Evolutionary conservation across 64 coral and sea anemone species (phyloP).

Genomic region (Hydrozoanthus tunicans): DNA sequence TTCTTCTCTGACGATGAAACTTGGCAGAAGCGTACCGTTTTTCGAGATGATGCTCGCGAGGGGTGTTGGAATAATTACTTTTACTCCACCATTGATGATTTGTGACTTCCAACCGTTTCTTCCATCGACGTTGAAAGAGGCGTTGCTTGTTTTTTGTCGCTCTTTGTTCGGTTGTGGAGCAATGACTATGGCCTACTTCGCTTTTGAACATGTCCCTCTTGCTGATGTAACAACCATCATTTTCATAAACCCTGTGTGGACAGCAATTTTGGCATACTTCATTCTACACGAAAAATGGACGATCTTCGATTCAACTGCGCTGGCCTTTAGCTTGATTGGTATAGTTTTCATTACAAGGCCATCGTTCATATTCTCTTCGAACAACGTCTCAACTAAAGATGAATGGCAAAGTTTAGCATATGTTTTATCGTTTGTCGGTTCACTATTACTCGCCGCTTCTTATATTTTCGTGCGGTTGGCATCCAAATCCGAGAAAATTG

Average conservation of each 20-base stretch:
- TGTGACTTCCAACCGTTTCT: not conserved
- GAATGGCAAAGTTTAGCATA: too few species aligned
- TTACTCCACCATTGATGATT: not conserved
- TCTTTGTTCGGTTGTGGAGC: not conserved
- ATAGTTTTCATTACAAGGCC: too few species aligned
- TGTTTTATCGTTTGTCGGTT: too few species aligned
- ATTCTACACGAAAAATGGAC: too few species aligned
- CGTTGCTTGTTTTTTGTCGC: not conserved
- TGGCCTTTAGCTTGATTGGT: too few species aligned
- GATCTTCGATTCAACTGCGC: too few species aligned
- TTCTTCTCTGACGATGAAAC: not conserved
- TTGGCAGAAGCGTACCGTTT: not conserved
- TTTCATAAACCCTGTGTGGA: not conserved
- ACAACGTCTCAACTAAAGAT: too few species aligned
- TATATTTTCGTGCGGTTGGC: too few species aligned
- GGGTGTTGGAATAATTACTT: not conserved
- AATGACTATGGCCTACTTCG: not conserved
- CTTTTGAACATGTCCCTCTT: not conserved
- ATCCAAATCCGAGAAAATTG: too few species aligned
- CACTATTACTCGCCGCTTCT: too few species aligned
- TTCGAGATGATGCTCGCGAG: not conserved
- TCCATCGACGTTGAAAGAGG: not conserved
- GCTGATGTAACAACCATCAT: not conserved
- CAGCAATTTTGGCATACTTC: not conserved
- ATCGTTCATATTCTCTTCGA: too few species aligned